Evolutionary conservation across 2,888 invertebrate species (phyloP).

Genomic region (Tipula helvola): DNA sequence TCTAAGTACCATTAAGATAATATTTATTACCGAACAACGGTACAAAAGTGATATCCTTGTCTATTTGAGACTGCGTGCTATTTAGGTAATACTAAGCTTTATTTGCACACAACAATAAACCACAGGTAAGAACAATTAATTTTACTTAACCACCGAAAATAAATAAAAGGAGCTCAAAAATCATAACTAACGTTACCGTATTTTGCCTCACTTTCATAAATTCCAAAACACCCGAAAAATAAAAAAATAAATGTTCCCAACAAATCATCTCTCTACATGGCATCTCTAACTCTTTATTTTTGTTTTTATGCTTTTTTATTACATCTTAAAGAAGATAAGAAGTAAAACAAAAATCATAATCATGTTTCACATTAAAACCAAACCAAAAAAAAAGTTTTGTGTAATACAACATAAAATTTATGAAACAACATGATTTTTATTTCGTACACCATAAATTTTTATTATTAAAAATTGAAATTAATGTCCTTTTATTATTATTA

Average conservation of each 20-base stretch:
- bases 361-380: not conserved
- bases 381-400: not conserved
- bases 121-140: constrained; percentile 4
- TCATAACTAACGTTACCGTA: not conserved
- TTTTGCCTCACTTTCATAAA: not conserved
- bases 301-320: not conserved
- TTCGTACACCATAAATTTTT: not conserved
- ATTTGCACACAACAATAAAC: not conserved
- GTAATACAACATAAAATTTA: not conserved
- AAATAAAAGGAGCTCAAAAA: not conserved
- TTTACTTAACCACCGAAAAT: not conserved
- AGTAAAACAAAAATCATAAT: not conserved
- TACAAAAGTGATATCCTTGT: not conserved
- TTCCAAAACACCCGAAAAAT: not conserved
- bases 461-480: not conserved
- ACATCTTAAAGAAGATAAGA: not conserved
- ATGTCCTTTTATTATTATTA: not conserved
- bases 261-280: not conserved
- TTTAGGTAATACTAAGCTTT: not conserved
- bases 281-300: not conserved
- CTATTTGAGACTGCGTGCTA: not conserved
- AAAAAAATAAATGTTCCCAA: not conserved
- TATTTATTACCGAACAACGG: not conserved
- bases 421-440: not conserved
- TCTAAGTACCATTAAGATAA: not conserved